phyloP scores from a whole-genome alignment of 2,888 invertebrate genomes.

The Caenorhabditis sp. region DNA sequence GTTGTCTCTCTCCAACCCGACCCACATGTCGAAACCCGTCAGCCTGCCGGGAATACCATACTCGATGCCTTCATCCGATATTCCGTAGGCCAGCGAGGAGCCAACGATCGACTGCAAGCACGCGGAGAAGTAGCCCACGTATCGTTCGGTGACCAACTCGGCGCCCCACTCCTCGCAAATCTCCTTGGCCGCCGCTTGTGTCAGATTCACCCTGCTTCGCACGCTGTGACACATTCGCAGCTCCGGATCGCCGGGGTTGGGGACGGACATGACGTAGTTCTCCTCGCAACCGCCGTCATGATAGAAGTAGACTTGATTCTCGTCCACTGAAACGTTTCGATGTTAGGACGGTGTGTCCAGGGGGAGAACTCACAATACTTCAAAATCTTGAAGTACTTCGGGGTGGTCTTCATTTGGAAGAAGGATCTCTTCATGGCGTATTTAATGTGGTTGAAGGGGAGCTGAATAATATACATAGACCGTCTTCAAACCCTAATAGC shows the following conservation, averaged over 20 bases:
- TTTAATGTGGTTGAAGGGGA: too few species aligned
- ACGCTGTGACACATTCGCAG: background rate
- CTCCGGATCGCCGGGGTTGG: background rate
- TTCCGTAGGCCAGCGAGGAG: background rate
- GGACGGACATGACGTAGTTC: background rate
- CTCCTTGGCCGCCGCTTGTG: slow-evolving; percentile 8
- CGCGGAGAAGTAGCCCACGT: background rate
- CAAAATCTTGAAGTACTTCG: slow-evolving; percentile 9
- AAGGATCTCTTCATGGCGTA: background rate
- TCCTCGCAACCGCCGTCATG: background rate
- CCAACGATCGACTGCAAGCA: background rate
- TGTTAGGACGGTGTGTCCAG: too few species aligned
- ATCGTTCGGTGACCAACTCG: background rate
- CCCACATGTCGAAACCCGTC: background rate
- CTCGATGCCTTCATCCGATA: too few species aligned
- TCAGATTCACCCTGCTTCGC: background rate
- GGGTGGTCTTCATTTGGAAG: background rate
- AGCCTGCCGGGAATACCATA: too few species aligned
- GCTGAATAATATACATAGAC: background rate
- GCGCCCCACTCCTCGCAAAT: background rate
- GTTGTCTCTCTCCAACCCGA: background rate
- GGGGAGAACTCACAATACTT: background rate
- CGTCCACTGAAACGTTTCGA: slow-evolving; percentile 6
- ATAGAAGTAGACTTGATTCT: background rate
- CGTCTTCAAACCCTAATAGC: too few species aligned